A percentile compares a stretch with the other conserved stretches of the same genome.
Evolutionary conservation across 2,888 invertebrate species (phyloP).

Genomic region (Leucophora obtusa): DNA sequence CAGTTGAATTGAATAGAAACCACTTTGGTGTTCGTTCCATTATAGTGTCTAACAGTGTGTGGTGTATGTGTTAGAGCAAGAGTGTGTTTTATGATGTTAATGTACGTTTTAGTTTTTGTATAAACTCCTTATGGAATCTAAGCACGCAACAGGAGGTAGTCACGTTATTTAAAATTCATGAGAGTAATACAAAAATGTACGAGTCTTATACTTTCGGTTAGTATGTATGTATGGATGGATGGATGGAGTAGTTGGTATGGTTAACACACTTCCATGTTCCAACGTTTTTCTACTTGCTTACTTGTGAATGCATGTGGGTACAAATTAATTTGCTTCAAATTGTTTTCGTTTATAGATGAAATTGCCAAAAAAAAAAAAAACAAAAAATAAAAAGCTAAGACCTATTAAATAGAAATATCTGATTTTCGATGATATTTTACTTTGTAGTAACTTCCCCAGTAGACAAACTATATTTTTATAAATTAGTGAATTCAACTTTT

Average conservation of each 20-base stretch:
- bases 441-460: not conserved
- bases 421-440: slow-evolving; percentile 13
- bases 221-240: not conserved
- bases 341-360: slow-evolving; percentile 28
- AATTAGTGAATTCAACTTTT: too few species aligned
- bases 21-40: not conserved
- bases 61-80: not conserved
- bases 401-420: slow-evolving; percentile 18
- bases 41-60: not conserved
- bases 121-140: slow-evolving; percentile 46
- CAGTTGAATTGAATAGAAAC: not conserved
- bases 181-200: slow-evolving; percentile 39
- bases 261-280: slow-evolving; percentile 36
- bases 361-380: not conserved
- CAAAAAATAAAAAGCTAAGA: not conserved
- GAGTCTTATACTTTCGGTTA: not conserved
- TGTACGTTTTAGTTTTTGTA: slow-evolving; percentile 7
- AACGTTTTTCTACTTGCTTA: slow-evolving; percentile 59
- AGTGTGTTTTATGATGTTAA: slow-evolving; percentile 37
- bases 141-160: slow-evolving; percentile 57
- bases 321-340: slow-evolving; percentile 56
- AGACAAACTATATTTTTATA: not conserved
- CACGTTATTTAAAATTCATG: slow-evolving; percentile 63
- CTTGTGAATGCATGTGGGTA: slow-evolving; percentile 49
- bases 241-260: slow-evolving; percentile 16